Evolutionary conservation across 2,113 vertebrate genomes (phyloP).

Genomic region (Xenotilapia leptura): DNA sequence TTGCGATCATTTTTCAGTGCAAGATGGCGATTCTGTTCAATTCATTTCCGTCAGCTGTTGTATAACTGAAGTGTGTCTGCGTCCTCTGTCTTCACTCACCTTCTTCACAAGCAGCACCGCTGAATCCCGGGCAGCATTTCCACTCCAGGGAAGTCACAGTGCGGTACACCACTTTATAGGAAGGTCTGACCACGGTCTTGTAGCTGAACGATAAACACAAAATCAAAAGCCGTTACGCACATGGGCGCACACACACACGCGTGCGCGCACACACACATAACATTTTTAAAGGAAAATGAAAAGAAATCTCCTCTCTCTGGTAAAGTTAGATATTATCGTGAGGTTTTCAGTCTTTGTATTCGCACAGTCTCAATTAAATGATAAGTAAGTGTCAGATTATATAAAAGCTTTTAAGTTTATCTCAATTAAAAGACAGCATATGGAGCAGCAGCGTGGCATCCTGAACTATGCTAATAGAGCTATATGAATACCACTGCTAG

Average conservation of each 20-base stretch:
- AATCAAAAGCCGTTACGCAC: neutral
- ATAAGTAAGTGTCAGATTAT: neutral
- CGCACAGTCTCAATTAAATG: neutral
- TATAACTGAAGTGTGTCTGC: neutral
- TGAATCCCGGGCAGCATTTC: constrained; percentile 88
- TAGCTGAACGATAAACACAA: constrained; percentile 75
- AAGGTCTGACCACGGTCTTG: constrained; percentile 80
- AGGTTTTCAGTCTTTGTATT: neutral
- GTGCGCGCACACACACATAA: neutral
- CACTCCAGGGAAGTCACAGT: constrained; percentile 86
- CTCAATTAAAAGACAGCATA: neutral
- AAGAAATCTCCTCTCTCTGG: neutral
- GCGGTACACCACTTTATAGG: constrained; percentile 87
- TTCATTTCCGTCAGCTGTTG: neutral
- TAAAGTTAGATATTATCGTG: neutral
- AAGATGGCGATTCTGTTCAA: neutral
- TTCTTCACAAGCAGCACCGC: constrained; percentile 80
- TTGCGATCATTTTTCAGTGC: neutral
- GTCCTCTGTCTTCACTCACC: constrained; percentile 64
- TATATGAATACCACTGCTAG: neutral
- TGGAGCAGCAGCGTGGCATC: neutral
- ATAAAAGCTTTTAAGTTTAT: neutral
- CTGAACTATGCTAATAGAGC: neutral
- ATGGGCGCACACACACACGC: neutral
- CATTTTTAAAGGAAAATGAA: neutral